A percentile compares a stretch with the other conserved stretches of the same genome.
These are phyloP conservation scores for Syrrhaptes paradoxus DNA, from an alignment of 2,113 vertebrate genomes.

Conservation along the genomic window DNA sequence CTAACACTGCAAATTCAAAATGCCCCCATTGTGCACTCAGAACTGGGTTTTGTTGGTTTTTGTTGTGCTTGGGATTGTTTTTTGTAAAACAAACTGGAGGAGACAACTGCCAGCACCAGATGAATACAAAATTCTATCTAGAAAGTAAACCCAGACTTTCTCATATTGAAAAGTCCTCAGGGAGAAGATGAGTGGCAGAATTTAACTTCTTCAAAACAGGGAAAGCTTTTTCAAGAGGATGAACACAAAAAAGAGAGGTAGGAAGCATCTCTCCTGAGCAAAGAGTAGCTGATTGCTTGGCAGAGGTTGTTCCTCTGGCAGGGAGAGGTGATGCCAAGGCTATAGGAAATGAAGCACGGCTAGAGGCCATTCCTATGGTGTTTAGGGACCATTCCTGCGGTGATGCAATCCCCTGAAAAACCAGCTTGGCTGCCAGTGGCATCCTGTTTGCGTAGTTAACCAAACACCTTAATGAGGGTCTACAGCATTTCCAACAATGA, in stretches of 20 bases:
- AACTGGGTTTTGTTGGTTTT: fast-evolving
- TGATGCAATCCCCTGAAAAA: conserved; percentile 51
- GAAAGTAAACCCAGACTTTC: neutral
- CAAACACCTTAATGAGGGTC: conserved; percentile 60
- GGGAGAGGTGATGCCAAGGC: neutral
- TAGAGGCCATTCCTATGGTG: conserved; percentile 5
- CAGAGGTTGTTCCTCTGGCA: neutral
- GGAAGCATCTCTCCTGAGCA: neutral
- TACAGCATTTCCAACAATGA: conserved; percentile 49
- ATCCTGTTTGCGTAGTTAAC: conserved; percentile 38
- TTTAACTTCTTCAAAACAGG: neutral
- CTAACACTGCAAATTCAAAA: neutral
- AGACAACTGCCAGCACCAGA: neutral
- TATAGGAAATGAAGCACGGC: conserved; percentile 47
- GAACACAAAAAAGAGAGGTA: neutral
- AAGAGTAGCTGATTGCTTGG: neutral
- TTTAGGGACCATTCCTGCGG: conserved; percentile 12
- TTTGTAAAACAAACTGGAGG: neutral
- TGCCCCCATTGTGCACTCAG: neutral
- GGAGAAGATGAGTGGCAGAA: neutral
- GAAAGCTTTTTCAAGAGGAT: neutral
- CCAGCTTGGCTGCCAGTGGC: conserved; percentile 29
- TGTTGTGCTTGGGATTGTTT: neutral
- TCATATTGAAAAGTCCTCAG: neutral
- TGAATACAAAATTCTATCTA: neutral